Conservation (phyloP, 1,140 invertebrate species). For the Cyclina sinensis region DNA sequence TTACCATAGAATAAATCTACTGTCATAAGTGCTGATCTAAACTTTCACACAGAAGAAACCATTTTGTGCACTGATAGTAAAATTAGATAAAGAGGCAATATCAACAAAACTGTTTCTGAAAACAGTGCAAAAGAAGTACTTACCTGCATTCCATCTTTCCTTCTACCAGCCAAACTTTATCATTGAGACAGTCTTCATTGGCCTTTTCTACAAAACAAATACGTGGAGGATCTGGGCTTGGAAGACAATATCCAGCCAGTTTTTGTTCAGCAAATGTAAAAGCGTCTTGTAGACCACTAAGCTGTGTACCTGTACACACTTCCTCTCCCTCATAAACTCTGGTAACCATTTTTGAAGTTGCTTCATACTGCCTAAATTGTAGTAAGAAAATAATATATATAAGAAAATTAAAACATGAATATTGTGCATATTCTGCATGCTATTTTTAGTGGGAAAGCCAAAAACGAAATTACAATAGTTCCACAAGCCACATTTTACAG, state of each 20-base stretch:
- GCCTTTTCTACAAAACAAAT: constrained; percentile 22
- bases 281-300: neutral
- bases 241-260: constrained; percentile 30
- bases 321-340: neutral
- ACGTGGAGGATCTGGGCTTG: neutral
- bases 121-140: neutral
- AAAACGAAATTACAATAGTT: no score
- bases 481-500: no score
- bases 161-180: neutral
- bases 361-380: constrained; percentile 12
- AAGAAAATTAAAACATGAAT: no score
- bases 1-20: no score
- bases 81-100: no score
- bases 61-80: no score
- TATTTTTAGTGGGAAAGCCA: no score
- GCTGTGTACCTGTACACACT: neutral
- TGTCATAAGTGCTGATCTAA: no score
- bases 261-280: neutral
- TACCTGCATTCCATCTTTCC: constrained; percentile 37
- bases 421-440: no score
- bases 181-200: neutral
- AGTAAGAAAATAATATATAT: no score
- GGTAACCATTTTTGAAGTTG: neutral
- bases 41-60: no score
- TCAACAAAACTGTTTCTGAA: no score